These are phyloP conservation scores for Phaenicophaeus curvirostris DNA, from an alignment of 2,797 vertebrate species.

Conservation along the genomic window DNA sequence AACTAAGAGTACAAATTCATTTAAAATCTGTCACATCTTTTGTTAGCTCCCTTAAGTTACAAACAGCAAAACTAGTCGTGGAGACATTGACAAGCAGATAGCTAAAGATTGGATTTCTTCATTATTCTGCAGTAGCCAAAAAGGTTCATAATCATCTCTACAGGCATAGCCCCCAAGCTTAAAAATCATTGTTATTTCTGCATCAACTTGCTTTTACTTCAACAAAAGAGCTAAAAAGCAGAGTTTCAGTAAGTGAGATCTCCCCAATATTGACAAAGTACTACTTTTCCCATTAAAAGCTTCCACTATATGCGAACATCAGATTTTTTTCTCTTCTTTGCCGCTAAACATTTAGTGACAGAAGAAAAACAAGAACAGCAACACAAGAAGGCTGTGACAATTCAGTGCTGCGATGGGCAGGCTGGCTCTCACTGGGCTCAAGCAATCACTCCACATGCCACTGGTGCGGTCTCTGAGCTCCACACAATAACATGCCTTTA, in stretches of 20 bases:
- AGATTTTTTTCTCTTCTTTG: background rate
- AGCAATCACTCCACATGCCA: background rate
- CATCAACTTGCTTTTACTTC: background rate
- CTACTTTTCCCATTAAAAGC: background rate
- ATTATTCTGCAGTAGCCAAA: background rate
- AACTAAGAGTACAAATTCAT: background rate
- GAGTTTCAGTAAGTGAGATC: background rate
- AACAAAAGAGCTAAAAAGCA: background rate
- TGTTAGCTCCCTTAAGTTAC: background rate
- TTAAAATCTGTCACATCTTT: background rate
- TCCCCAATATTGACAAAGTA: background rate
- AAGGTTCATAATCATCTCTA: background rate
- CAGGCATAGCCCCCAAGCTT: background rate
- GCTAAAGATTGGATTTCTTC: background rate
- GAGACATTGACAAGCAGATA: background rate
- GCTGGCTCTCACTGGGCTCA: background rate
- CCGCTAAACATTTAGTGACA: background rate
- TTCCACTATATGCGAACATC: accelerated
- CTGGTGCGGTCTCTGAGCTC: background rate
- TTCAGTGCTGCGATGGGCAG: background rate
- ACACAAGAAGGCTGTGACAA: background rate
- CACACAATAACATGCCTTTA: background rate
- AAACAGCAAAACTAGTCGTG: background rate
- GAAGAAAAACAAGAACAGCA: background rate
- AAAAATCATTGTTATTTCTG: slow-evolving; percentile 23